Evolutionary conservation across 2,888 invertebrate genomes (phyloP).

Genomic region (Ptychoptera contaminata): DNA sequence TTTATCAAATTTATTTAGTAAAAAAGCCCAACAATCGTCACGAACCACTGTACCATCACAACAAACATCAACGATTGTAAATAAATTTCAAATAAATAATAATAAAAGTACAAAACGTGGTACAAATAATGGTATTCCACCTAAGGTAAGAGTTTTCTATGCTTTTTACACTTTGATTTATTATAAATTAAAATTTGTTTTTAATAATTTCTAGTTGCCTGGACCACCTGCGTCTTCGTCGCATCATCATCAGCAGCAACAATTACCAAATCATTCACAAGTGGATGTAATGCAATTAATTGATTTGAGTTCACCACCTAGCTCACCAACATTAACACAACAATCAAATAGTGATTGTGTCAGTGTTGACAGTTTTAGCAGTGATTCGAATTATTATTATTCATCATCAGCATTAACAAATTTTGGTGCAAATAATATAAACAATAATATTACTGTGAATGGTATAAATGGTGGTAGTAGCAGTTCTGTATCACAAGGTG

Average conservation of each 20-base stretch:
- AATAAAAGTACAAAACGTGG: neutral
- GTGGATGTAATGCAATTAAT: constrained; percentile 35
- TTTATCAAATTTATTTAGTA: constrained; percentile 25
- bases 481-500: constrained; percentile 47
- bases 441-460: constrained; percentile 30
- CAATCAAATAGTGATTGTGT: constrained; percentile 59
- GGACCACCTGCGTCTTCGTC: neutral
- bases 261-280: neutral
- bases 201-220: neutral
- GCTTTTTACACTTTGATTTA: neutral
- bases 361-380: constrained; percentile 60
- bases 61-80: no score
- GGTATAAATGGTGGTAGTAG: constrained; percentile 21
- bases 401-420: constrained; percentile 31
- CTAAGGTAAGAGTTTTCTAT: neutral
- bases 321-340: constrained; percentile 58
- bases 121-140: neutral
- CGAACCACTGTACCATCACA: constrained; percentile 1
- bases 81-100: neutral
- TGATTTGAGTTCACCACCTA: constrained; percentile 54
- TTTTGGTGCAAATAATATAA: constrained; percentile 19
- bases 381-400: constrained; percentile 42
- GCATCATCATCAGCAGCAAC: neutral
- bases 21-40: neutral
- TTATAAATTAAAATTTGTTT: neutral